Evolutionary conservation across 2,797 vertebrate genomes (phyloP), one percentile per base, ranked within the genome.

Genomic region (Chrosomus eos): DNA sequence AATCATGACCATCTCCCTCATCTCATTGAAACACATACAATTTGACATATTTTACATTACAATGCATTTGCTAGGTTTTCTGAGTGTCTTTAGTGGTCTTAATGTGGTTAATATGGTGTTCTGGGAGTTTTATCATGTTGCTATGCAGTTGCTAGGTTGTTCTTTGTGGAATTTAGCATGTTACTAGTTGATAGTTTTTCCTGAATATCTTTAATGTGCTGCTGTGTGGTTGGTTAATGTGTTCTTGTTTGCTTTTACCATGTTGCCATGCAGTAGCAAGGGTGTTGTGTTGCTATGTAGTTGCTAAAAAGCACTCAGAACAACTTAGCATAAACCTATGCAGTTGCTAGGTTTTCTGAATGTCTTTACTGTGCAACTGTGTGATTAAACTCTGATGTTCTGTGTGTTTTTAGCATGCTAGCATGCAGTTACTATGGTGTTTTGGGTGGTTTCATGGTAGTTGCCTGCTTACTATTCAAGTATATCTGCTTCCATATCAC

Each of bases 1-100:
- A 91, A 93, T 93, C 88, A 85, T 86, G 86, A 92, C n/a, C 18
- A 26, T 74, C 77, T 76, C 85, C 76, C 83, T 76, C 80, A 70
- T 81, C 75, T 88, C 77, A 85, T 67, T 86, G 64, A 48, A 66
- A 78, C 18, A 13, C 55, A 40, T 58, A 14, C 38, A 72, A 45
- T 77, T 26, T 55, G 1, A n/a, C 33, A 36, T 40, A 21, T 75
- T 48, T 51, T 19, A 26, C n/a, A 21, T 51, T 51, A 16, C 7
- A 28, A 18, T 19, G 26, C 5, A 73, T 16, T 31, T 21, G 16
- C 71, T 51, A 74, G 26, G 45, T 51, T 51, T 72, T 51, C n/a
- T 48, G 26, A 19, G 4, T 73, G 45, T 28, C 7, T 72, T 48
- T 73, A 10, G 43, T 3, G 45, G 31, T 9, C 71, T 51, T 45